A percentile compares a stretch with the other conserved stretches of the same genome.
Conservation (phyloP, 2,113 vertebrate species). For the Cavia porcellus region DNA sequence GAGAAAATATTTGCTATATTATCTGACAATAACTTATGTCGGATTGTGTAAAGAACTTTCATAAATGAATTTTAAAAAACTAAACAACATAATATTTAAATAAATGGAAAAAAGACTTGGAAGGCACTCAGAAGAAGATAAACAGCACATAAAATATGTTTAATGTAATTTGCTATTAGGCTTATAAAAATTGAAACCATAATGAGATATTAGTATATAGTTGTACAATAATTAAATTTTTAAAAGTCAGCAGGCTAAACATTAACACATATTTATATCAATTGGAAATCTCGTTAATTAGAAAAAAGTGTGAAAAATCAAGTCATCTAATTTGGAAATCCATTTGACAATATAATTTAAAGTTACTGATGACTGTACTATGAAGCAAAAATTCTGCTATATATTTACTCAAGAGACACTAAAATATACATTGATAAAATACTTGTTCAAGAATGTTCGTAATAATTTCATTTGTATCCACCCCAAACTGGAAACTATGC, state of each 20-base stretch:
- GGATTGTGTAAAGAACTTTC: not conserved
- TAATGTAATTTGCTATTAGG: not conserved
- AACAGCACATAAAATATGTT: not conserved
- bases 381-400: not conserved
- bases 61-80: not conserved
- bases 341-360: not conserved
- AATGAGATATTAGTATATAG: not conserved
- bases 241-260: not conserved
- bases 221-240: constrained; percentile 35
- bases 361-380: not conserved
- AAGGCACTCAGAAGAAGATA: constrained; percentile 6
- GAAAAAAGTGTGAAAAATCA: not conserved
- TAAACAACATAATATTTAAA: constrained; percentile 11
- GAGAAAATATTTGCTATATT: constrained; percentile 12
- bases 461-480: not conserved
- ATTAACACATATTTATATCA: not conserved
- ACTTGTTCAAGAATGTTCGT: not conserved
- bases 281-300: not conserved
- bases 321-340: not conserved
- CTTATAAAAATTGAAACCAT: constrained; percentile 7
- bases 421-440: constrained; percentile 25
- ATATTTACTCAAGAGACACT: not conserved
- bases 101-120: not conserved
- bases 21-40: constrained; percentile 11
- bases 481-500: not conserved